phyloP scores from a whole-genome alignment of 2,797 vertebrate genomes.

The Eulemur rubriventer region DNA sequence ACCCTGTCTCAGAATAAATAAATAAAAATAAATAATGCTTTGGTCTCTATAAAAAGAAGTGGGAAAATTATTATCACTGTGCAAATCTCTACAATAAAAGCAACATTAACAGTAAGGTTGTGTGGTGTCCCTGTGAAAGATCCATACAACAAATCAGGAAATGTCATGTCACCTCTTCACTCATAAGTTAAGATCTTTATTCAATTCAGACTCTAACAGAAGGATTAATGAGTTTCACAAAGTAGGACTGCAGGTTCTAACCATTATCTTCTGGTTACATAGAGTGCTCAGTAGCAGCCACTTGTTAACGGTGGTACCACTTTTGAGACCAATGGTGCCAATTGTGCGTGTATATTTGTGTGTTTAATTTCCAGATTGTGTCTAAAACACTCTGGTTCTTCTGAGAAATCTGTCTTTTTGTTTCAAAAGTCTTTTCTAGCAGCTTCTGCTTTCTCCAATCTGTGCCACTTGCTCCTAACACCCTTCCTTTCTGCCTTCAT shows the following conservation, averaged over 20 bases:
- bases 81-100: conserved; percentile 22
- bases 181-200: neutral
- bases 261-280: neutral
- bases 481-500: neutral
- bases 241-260: neutral
- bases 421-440: neutral
- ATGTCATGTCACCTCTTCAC: neutral
- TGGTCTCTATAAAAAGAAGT: neutral
- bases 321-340: neutral
- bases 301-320: neutral
- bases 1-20: neutral
- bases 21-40: neutral
- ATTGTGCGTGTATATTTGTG: no score
- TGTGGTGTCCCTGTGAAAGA: neutral
- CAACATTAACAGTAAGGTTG: neutral
- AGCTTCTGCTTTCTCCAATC: neutral
- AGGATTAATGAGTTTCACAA: neutral
- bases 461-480: neutral
- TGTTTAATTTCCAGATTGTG: neutral
- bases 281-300: neutral
- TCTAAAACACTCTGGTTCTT: neutral
- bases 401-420: neutral
- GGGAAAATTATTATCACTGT: neutral
- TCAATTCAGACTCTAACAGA: neutral
- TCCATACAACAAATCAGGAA: neutral